phyloP scores from a whole-genome alignment of 2,888 invertebrate species.

The Microctonus brassicae region DNA sequence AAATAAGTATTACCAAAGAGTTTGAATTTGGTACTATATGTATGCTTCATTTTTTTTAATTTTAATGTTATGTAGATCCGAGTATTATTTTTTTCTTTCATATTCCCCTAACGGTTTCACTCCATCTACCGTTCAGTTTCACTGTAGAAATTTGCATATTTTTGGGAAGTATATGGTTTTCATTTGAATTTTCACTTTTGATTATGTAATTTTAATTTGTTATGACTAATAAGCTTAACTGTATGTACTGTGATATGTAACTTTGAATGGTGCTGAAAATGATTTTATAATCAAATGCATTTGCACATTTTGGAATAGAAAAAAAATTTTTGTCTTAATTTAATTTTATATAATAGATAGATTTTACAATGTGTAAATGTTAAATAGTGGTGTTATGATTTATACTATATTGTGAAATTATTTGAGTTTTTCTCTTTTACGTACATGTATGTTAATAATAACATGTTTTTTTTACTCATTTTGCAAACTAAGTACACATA shows the following conservation, averaged over 20 bases:
- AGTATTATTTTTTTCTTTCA: conserved; percentile 22
- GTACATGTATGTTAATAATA: too few relatives aligned
- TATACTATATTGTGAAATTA: neutral
- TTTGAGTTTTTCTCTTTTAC: too few relatives aligned
- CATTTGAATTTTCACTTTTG: conserved; percentile 18
- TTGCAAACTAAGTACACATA: too few relatives aligned
- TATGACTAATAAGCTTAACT: conserved; percentile 42
- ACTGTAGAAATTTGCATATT: conserved; percentile 1
- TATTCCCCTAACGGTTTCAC: neutral
- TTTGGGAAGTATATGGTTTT: conserved; percentile 8
- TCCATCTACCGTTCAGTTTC: neutral
- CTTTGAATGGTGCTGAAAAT: conserved; percentile 33
- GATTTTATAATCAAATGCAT: conserved; percentile 1
- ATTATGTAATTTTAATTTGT: conserved; percentile 27
- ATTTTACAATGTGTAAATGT: neutral
- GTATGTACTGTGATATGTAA: conserved; percentile 48
- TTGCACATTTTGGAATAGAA: conserved; percentile 28
- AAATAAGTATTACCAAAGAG: conserved; percentile 19
- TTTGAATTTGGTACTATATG: conserved; percentile 18
- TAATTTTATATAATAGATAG: neutral
- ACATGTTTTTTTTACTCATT: too few relatives aligned
- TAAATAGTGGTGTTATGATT: neutral
- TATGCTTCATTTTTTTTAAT: conserved; percentile 2
- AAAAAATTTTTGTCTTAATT: conserved; percentile 13
- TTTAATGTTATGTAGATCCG: neutral